Conservation (phyloP, 2,113 vertebrate species). For the Chamaetylas fuelleborni region DNA sequence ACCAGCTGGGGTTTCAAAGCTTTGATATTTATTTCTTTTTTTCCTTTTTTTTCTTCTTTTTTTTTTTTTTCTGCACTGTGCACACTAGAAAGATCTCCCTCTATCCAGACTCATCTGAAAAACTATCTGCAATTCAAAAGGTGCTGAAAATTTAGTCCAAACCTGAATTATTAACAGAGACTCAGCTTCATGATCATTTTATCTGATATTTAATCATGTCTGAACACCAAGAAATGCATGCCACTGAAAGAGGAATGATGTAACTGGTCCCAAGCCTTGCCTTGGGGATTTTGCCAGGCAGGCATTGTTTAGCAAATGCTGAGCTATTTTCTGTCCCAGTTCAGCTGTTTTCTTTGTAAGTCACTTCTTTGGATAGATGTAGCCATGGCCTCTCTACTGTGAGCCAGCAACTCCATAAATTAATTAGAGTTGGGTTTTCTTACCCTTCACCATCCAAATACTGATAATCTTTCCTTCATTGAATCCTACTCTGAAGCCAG, state of each 20-base stretch:
- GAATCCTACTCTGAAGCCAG: background rate
- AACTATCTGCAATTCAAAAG: background rate
- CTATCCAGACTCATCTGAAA: background rate
- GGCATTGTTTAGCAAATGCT: background rate
- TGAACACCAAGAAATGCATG: background rate
- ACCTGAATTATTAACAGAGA: background rate
- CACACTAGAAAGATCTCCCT: background rate
- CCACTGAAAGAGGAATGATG: background rate
- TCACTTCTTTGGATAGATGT: background rate
- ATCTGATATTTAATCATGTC: background rate
- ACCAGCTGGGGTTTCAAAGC: constrained; percentile 31
- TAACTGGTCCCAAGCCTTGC: background rate
- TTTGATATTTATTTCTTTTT: background rate
- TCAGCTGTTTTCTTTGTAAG: background rate
- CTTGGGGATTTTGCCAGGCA: background rate
- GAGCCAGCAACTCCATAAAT: background rate
- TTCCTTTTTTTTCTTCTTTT: too few species aligned
- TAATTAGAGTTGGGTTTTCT: background rate
- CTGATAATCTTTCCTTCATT: background rate
- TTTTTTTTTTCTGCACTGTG: background rate
- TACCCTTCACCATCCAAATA: background rate
- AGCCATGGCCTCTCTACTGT: background rate
- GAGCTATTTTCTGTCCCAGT: background rate
- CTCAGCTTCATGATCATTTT: background rate
- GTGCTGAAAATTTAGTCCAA: background rate